Evolutionary conservation across 2,888 invertebrate genomes (phyloP).

Genomic region (Erebia palarica): DNA sequence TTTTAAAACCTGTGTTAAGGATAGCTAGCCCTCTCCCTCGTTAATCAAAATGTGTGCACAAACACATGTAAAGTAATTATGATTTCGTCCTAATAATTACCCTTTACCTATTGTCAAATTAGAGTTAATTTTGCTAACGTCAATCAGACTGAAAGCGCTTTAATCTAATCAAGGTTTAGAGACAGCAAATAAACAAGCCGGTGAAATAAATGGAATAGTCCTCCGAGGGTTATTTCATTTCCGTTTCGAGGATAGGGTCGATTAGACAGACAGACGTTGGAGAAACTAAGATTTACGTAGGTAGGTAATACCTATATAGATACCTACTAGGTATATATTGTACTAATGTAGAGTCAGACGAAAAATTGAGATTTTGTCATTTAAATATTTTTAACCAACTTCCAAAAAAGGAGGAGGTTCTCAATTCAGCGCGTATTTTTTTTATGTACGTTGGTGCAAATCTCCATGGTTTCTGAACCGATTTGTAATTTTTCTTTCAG

Average conservation of each 20-base stretch:
- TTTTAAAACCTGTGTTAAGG: too few species aligned
- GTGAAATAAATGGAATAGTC: conserved; percentile 33
- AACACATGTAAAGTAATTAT: too few species aligned
- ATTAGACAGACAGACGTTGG: conserved; percentile 56
- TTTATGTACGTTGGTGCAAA: too few species aligned
- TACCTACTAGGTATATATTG: too few species aligned
- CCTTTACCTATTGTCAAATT: neutral
- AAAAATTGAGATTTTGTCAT: conserved; percentile 21
- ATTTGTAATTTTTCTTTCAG: too few species aligned
- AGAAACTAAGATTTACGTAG: conserved; percentile 57
- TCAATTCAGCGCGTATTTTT: too few species aligned
- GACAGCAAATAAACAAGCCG: conserved; percentile 37
- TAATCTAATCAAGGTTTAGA: conserved; percentile 16
- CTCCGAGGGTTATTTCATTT: conserved; percentile 55
- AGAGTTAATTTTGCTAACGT: conserved; percentile 4
- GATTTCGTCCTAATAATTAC: neutral
- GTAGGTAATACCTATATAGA: too few species aligned
- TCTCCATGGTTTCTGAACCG: too few species aligned
- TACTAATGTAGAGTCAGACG: conserved; percentile 49
- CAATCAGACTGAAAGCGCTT: conserved; percentile 5
- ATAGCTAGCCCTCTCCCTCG: too few species aligned
- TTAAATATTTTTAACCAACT: neutral
- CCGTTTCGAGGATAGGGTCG: conserved; percentile 52
- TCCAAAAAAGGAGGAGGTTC: too few species aligned
- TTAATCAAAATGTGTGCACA: too few species aligned